These are phyloP conservation scores for Nycteola revayana DNA, from an alignment of 2,888 invertebrate genomes.

Conservation along the genomic window DNA sequence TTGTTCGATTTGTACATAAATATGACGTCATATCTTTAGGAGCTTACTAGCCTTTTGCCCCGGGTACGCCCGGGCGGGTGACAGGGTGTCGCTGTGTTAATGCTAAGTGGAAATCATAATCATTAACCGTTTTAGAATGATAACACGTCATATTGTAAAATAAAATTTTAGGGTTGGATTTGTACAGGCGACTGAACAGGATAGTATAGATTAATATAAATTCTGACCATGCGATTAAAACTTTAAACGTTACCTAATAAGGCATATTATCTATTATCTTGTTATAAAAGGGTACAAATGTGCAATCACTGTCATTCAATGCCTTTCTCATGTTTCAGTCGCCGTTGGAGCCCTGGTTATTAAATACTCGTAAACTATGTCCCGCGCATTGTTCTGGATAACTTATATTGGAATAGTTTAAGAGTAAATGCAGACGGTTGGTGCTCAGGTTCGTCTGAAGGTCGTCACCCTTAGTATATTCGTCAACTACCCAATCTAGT, in stretches of 20 bases:
- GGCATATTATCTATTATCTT: too few relatives aligned
- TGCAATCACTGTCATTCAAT: conserved; percentile 4
- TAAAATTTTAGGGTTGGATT: conserved; percentile 15
- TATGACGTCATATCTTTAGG: conserved; percentile 79
- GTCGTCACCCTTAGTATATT: too few relatives aligned
- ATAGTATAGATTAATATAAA: conserved; percentile 10
- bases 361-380: conserved; percentile 39
- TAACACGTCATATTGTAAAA: conserved; percentile 24
- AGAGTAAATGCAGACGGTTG: conserved; percentile 44
- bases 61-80: conserved; percentile 74
- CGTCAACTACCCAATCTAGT: neutral
- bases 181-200: conserved; percentile 23
- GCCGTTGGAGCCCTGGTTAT: conserved; percentile 20
- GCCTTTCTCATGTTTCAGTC: conserved; percentile 23
- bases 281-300: conserved; percentile 4
- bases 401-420: conserved; percentile 73
- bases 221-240: neutral
- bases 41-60: conserved; percentile 81
- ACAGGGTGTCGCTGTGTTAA: conserved; percentile 80
- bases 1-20: conserved; percentile 63
- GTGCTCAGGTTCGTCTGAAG: conserved; percentile 29
- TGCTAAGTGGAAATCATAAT: conserved; percentile 73
- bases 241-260: neutral
- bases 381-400: conserved; percentile 77
- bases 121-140: conserved; percentile 55